A percentile compares a stretch with the other conserved stretches of the same genome.
Conservation (phyloP, 1,140 invertebrate species). For the Hyles euphorbiae region DNA sequence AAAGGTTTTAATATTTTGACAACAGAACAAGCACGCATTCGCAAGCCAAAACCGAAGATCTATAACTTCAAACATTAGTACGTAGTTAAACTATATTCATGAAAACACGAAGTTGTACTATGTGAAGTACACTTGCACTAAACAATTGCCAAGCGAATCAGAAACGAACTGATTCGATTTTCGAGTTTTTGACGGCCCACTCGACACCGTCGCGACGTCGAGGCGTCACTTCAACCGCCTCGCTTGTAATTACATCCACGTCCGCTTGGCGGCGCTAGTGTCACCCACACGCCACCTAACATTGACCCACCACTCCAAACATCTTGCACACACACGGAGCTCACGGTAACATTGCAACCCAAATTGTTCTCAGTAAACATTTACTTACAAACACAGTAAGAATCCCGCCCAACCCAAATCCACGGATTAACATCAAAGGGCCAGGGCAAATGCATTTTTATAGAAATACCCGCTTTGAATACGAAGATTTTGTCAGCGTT, state of each 20-base stretch:
- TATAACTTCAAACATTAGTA: no score
- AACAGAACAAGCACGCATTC: no score
- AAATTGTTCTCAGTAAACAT: conserved; percentile 30
- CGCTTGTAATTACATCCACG: conserved; percentile 30
- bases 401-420: conserved; percentile 36
- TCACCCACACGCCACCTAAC: conserved; percentile 9
- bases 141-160: conserved; percentile 31
- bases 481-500: conserved; percentile 54
- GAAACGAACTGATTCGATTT: conserved; percentile 42
- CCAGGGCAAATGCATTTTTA: conserved; percentile 66
- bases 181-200: conserved; percentile 43
- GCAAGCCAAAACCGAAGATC: no score
- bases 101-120: not conserved
- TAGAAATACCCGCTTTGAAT: conserved; percentile 60
- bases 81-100: no score
- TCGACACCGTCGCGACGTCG: conserved; percentile 24
- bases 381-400: conserved; percentile 37
- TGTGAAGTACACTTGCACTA: not conserved
- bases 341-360: conserved; percentile 3
- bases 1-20: no score
- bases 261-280: conserved; percentile 29
- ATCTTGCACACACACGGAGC: conserved; percentile 5
- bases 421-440: conserved; percentile 66
- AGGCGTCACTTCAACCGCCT: conserved; percentile 23
- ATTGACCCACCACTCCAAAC: not conserved